These are phyloP conservation scores for Gyrodactylus salaris DNA, from an alignment of 1,140 invertebrate genomes.

Conservation along the genomic window DNA sequence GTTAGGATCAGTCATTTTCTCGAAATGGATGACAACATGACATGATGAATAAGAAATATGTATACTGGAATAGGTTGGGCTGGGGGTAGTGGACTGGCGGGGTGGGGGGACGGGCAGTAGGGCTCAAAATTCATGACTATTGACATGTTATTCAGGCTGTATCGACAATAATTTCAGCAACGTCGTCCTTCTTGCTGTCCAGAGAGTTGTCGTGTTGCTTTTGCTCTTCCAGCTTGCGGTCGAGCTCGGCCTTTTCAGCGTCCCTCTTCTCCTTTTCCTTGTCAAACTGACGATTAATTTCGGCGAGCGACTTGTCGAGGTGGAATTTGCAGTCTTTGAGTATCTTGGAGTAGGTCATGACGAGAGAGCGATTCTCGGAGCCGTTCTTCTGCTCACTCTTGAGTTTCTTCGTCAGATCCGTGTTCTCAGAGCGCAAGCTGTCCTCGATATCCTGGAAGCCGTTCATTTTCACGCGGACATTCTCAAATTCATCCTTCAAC, in stretches of 20 bases:
- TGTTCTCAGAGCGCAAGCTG: background rate
- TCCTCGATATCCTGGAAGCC: background rate
- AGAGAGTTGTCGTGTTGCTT: background rate
- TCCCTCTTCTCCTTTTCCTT: background rate
- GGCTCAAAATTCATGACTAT: no score
- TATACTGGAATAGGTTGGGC: no score
- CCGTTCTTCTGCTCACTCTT: background rate
- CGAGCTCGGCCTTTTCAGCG: background rate
- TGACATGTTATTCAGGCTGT: no score
- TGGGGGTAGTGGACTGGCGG: no score
- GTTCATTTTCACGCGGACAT: background rate
- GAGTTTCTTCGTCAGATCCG: background rate
- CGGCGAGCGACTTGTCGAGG: background rate
- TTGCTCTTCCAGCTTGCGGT: background rate
- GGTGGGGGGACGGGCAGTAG: no score
- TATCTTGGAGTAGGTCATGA: background rate
- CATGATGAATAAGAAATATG: no score
- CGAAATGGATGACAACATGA: no score
- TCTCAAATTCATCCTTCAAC: background rate
- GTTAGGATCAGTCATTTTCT: no score
- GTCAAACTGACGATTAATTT: background rate
- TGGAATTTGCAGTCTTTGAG: background rate
- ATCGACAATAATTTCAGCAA: background rate
- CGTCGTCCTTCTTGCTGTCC: background rate
- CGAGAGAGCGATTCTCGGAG: background rate